phyloP scores from a whole-genome alignment of 2,888 invertebrate species.

The Priocnemis perturbator region DNA sequence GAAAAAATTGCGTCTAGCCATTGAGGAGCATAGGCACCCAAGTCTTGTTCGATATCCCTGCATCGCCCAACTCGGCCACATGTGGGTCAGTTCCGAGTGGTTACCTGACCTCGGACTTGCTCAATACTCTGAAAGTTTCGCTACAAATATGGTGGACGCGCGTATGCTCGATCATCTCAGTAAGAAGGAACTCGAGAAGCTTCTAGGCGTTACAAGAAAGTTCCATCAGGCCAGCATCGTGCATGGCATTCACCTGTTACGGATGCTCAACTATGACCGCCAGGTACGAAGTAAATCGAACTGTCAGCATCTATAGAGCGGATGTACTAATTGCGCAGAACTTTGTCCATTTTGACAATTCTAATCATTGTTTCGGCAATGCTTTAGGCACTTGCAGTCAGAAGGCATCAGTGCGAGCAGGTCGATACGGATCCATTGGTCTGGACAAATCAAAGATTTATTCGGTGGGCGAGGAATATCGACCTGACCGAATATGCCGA shows the following conservation, averaged over 20 bases:
- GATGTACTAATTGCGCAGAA: neutral
- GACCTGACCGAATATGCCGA: slow-evolving; percentile 96
- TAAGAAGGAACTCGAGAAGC: slow-evolving; percentile 95
- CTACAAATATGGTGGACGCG: slow-evolving; percentile 93
- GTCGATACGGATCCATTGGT: slow-evolving; percentile 94
- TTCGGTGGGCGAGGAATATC: slow-evolving; percentile 95
- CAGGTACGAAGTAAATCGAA: slow-evolving; percentile 78
- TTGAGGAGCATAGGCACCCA: slow-evolving; percentile 93
- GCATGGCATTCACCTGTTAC: slow-evolving; percentile 93
- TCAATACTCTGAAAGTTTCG: slow-evolving; percentile 92
- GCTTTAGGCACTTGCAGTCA: slow-evolving; percentile 87
- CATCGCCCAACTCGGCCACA: slow-evolving; percentile 91
- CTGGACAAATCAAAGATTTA: slow-evolving; percentile 96
- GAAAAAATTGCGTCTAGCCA: slow-evolving; percentile 93
- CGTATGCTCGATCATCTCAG: slow-evolving; percentile 94
- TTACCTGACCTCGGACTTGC: slow-evolving; percentile 92
- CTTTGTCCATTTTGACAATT: neutral
- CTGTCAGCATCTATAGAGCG: neutral
- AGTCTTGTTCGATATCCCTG: slow-evolving; percentile 91
- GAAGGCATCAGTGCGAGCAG: slow-evolving; percentile 91
- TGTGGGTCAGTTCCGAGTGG: slow-evolving; percentile 96
- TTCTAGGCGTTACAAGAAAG: slow-evolving; percentile 92
- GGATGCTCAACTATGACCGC: slow-evolving; percentile 94
- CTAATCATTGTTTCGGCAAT: neutral
- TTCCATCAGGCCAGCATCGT: slow-evolving; percentile 97